Evolutionary conservation across 2,113 vertebrate genomes (phyloP).

Genomic region (Scolopax mira): DNA sequence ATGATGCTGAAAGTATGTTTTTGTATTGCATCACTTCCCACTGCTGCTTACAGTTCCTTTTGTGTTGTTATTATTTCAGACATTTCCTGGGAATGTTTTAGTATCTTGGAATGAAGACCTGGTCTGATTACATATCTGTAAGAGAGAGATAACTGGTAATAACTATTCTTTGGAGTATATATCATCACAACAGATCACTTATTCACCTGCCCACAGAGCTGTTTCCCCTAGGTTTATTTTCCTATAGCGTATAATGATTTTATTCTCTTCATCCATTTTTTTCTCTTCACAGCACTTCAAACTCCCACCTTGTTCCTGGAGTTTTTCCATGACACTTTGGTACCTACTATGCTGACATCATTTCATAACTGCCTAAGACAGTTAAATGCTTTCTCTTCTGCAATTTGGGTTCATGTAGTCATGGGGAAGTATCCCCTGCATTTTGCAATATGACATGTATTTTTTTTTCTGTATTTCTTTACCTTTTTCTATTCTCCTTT

Average conservation of each 20-base stretch:
- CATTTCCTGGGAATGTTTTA: constrained; percentile 17
- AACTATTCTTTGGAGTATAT: not conserved
- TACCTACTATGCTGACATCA: not conserved
- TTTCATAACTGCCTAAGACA: not conserved
- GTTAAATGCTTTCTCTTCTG: not conserved
- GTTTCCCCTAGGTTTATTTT: not conserved
- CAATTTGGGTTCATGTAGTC: not conserved
- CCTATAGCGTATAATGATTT: not conserved
- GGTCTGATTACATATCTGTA: not conserved
- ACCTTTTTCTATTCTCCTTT: not conserved
- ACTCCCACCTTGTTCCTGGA: not conserved
- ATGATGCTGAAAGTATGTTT: not conserved
- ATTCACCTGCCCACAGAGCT: not conserved
- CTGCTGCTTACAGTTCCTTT: not conserved
- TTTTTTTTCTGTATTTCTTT: not conserved
- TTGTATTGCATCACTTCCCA: not conserved
- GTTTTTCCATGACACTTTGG: not conserved
- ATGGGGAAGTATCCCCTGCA: not conserved
- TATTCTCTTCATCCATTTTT: not conserved
- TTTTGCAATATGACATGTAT: not conserved
- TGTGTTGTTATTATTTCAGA: constrained; percentile 18
- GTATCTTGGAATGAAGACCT: not conserved
- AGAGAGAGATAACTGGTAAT: not conserved
- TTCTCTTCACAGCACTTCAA: not conserved
- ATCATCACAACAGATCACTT: not conserved